Conservation (phyloP, 2,888 invertebrate genomes). For the Nymphalis c-album region DNA sequence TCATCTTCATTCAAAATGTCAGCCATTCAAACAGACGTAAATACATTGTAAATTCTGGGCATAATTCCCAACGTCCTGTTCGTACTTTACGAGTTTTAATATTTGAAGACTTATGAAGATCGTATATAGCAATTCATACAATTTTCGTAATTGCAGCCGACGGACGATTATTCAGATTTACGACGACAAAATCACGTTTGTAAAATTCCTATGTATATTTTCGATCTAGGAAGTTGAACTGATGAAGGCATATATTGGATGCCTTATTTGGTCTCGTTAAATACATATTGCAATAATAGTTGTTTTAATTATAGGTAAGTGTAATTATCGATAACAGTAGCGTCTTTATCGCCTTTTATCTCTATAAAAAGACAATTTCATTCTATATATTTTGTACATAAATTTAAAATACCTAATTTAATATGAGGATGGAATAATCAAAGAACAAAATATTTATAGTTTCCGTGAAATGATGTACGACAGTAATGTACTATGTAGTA, state of each 20-base stretch:
- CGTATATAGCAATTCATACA: slow-evolving; percentile 30
- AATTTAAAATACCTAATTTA: slow-evolving; percentile 7
- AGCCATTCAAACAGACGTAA: slow-evolving; percentile 27
- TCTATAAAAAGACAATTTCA: slow-evolving; percentile 1
- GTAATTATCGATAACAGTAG: slow-evolving; percentile 6
- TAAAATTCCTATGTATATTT: slow-evolving; percentile 27
- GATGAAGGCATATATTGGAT: slow-evolving; percentile 10
- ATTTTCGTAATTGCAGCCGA: slow-evolving; percentile 35
- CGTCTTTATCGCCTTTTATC: slow-evolving; percentile 3
- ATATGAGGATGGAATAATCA: not conserved
- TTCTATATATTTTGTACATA: slow-evolving; percentile 1
- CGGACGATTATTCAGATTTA: slow-evolving; percentile 34
- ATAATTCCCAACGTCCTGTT: slow-evolving; percentile 30
- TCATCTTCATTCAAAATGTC: slow-evolving; percentile 38
- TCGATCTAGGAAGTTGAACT: slow-evolving; percentile 33
- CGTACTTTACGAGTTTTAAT: slow-evolving; percentile 23
- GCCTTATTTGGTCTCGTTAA: slow-evolving; percentile 26
- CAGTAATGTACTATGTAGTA: no score
- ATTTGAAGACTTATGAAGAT: slow-evolving; percentile 29
- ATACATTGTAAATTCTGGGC: slow-evolving; percentile 32
- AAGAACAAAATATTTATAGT: not conserved
- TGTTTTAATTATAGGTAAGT: slow-evolving; percentile 12
- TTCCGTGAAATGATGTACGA: not conserved
- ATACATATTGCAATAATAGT: slow-evolving; percentile 9
- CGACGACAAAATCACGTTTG: slow-evolving; percentile 21